phyloP scores from a whole-genome alignment of 2,888 invertebrate species.

The Aspidiotus destructor region DNA sequence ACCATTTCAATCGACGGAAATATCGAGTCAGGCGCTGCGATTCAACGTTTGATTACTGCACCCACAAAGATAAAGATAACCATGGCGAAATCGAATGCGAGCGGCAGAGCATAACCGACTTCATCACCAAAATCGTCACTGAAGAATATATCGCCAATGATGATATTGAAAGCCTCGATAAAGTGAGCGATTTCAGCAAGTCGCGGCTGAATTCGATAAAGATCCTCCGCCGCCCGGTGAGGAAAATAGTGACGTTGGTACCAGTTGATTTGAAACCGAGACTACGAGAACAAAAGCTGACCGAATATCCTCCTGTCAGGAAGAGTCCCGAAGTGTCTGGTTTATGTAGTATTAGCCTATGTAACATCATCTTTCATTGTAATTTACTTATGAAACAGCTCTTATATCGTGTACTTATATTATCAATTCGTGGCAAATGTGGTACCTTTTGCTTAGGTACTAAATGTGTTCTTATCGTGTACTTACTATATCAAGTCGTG shows the following conservation, averaged over 20 bases:
- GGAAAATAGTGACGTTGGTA: slow-evolving; percentile 37
- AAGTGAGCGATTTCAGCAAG: slow-evolving; percentile 24
- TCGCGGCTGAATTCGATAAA: slow-evolving; percentile 35
- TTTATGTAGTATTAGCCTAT: slow-evolving; percentile 77
- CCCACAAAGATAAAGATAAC: slow-evolving; percentile 66
- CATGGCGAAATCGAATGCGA: slow-evolving; percentile 57
- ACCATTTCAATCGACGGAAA: slow-evolving; percentile 68
- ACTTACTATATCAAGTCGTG: no score
- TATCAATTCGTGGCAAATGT: not conserved
- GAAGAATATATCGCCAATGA: slow-evolving; percentile 16
- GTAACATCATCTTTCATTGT: slow-evolving; percentile 45
- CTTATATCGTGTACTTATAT: not conserved
- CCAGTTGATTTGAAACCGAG: slow-evolving; percentile 31
- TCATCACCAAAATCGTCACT: slow-evolving; percentile 34
- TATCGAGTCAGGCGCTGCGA: slow-evolving; percentile 53
- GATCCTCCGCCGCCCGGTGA: slow-evolving; percentile 54
- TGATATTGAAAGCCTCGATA: not conserved
- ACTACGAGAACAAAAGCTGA: slow-evolving; percentile 52
- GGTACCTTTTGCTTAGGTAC: not conserved
- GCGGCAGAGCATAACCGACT: slow-evolving; percentile 34
- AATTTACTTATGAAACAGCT: not conserved
- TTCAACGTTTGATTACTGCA: slow-evolving; percentile 43
- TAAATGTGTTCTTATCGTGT: no score
- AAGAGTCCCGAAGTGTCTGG: slow-evolving; percentile 74
- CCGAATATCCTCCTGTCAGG: slow-evolving; percentile 58